Base-by-base conservation (phyloP, 2,888 invertebrate genomes). In the Antheraea yamamai region DNA sequence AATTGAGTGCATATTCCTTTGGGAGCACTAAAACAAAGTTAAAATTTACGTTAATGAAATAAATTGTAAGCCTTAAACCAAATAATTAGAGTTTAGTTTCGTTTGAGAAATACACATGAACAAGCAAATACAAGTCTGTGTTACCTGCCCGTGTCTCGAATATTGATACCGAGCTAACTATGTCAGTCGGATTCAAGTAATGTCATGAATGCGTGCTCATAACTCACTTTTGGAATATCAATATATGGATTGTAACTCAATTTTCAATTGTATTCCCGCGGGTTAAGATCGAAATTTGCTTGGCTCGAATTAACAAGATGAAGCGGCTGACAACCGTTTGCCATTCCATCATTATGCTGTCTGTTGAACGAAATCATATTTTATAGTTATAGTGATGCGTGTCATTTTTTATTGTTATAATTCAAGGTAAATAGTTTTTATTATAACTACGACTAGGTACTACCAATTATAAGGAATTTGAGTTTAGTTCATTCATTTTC, bases 171-270 rank as follows among this genome's bases (percentile, higher is more conserved):
- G 70, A 70, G 39, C 70, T 35, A 70, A 8, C 39, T 70, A 70
- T 70, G 70, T 70, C 70, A 70, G 70, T 70, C 70, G 39, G 35
- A 70, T 39, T 39, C 70, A 70, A 70, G 70, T 39, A 39, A 70
- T 39, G 70, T 70, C 70, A 70, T 39, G 70, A 70, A 39, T 70
- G 20, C 70, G 70, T 70, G 70, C 39, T 70, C 70, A 70, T 70
- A 70, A n/a, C 70, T 70, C 39, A 70, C 39, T 39, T 70, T 39
- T 39, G 39, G 70, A 39, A 39, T 70, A 39, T 20, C 70, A 70
- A 39, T 70, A 7, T n/a, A 39, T 4, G 30, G 4, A 30, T 4
- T 30, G 26, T 68, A 18, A 20, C 35, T 26, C 16, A 26, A 68
- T 68, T 30, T 30, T 68, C 18, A 30, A 18, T 30, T 68, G 14